These are phyloP conservation scores for Meles meles DNA, from an alignment of 2,113 vertebrate species.

Conservation along the genomic window DNA sequence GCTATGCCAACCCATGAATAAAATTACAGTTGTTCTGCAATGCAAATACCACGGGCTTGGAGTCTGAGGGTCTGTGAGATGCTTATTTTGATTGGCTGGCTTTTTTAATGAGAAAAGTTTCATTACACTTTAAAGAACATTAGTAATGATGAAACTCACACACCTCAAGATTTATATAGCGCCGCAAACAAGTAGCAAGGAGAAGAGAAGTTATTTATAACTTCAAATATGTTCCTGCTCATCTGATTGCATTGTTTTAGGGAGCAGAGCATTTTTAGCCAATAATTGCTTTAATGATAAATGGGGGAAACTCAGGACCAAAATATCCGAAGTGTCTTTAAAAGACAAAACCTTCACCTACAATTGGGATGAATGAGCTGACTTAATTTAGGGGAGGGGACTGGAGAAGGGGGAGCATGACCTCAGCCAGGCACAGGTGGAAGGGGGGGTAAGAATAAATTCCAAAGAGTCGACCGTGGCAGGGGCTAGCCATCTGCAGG, in stretches of 20 bases:
- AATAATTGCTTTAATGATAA: constrained; percentile 71
- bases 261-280: constrained; percentile 45
- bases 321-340: constrained; percentile 32
- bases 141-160: constrained; percentile 60
- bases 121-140: constrained; percentile 68
- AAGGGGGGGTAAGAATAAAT: neutral
- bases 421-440: rapidly evolving
- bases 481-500: neutral
- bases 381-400: neutral
- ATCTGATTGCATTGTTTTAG: constrained; percentile 55
- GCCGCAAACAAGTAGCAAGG: constrained; percentile 34
- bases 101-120: constrained; percentile 71
- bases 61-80: neutral
- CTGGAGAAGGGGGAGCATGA: neutral
- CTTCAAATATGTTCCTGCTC: neutral
- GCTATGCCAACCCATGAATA: constrained; percentile 70
- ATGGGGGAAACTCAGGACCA: constrained; percentile 31
- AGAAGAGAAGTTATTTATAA: constrained; percentile 67
- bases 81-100: constrained; percentile 65
- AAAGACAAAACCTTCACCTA: constrained; percentile 8
- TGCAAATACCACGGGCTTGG: constrained; percentile 43
- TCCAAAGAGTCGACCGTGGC: rapidly evolving
- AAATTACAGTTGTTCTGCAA: constrained; percentile 74
- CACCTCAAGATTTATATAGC: constrained; percentile 72
- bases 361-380: neutral